Base-by-base conservation (phyloP, 2,797 vertebrate genomes). In the Oryzias dopingdopingensis region DNA sequence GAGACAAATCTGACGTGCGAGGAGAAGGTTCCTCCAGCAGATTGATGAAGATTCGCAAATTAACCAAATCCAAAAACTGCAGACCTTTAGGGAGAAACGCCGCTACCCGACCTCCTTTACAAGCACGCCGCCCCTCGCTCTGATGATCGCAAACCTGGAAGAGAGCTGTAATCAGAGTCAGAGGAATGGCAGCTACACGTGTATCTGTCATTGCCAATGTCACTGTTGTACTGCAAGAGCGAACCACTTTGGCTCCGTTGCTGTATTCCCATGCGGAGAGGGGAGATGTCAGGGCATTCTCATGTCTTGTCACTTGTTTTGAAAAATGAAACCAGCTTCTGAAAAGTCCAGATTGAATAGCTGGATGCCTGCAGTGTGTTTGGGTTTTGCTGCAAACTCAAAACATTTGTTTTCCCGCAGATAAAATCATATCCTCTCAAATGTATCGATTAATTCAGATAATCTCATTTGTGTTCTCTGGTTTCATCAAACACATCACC, bases 131-230 rank as follows among this genome's bases (percentile, higher is more conserved):
- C 32, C 10, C 32, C 10, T 37, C 10, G 10, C 32, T 37, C 32
- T 37, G 32, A 37, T 37, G 32, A 13, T 37, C 52, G 50, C 18
- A 13, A 52, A 61, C 56, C 23, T 59, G 53, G 66, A 74, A 72
- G 63, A 26, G 58, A 64, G 43, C 16, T 23, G 62, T 72, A 74
- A 82, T 83, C 65, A 47, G 51, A 18, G 4, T 62, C 62, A 43
- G 42, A 70, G 70, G 29, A 61, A 56, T 37, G 70, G 62, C 70
- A 70, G 62, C 65, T 46, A 74, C 72, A 70, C 32, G 53, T 70
- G 72, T 69, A 66, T 53, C 40, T 23, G 57, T 77, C 76, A 53
- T 41, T 42, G 58, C n/a, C 37, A 24, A 15, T 32, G 48, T 29
- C 23, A 20, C 17, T 32, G 15, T 20, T 6, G 42, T 20, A 6